These are phyloP conservation scores for Tonatia bakeri DNA, from an alignment of 2,113 vertebrate genomes.

Conservation along the genomic window DNA sequence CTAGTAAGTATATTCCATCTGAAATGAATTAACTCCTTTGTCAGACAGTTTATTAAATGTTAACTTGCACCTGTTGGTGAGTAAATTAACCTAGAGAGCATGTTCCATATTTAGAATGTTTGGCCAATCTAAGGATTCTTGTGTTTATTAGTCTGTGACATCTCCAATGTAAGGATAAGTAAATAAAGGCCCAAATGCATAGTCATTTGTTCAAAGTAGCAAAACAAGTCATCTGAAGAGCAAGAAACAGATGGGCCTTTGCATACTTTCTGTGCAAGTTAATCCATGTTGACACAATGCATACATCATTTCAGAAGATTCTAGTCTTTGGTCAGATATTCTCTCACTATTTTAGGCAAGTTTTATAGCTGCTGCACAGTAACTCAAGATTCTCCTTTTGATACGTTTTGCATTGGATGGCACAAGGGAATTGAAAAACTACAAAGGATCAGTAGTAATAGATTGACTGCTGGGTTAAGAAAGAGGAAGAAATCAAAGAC, in stretches of 20 bases:
- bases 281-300: not conserved
- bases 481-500: not conserved
- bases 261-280: not conserved
- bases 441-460: not conserved
- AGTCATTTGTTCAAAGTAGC: not conserved
- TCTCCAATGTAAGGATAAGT: not conserved
- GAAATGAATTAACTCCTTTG: not conserved
- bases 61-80: not conserved
- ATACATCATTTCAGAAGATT: not conserved
- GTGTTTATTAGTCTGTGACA: not conserved
- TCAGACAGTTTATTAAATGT: not conserved
- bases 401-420: not conserved
- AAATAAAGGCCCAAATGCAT: not conserved
- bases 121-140: not conserved
- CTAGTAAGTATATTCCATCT: not conserved
- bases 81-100: not conserved
- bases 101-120: constrained; percentile 6
- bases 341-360: not conserved
- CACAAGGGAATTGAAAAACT: not conserved
- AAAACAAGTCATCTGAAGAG: constrained; percentile 1
- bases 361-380: not conserved
- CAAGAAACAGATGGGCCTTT: not conserved
- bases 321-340: not conserved
- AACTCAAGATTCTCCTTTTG: not conserved
- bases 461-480: not conserved